phyloP scores from a whole-genome alignment of 2,797 vertebrate genomes.

The Enteromius paludinosus region DNA sequence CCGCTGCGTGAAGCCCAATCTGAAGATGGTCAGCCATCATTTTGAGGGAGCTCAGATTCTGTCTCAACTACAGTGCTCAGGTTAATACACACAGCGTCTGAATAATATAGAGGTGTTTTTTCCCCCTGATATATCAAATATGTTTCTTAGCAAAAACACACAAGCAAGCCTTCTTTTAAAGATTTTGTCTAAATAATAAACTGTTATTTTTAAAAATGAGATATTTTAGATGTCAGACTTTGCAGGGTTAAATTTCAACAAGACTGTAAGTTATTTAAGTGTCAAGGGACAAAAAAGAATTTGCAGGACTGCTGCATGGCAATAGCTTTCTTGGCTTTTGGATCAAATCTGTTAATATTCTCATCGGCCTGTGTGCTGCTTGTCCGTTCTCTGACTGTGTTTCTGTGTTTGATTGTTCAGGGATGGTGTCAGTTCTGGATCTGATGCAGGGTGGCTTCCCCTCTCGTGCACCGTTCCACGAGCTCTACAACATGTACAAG shows the following conservation, averaged over 20 bases:
- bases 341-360: not conserved
- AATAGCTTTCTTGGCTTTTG: not conserved
- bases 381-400: not conserved
- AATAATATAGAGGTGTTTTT: too few relatives aligned
- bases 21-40: slow-evolving; percentile 95
- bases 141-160: too few relatives aligned
- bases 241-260: not conserved
- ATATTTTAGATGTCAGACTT: not conserved
- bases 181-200: not conserved
- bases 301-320: not conserved
- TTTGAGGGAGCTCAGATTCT: slow-evolving; percentile 97
- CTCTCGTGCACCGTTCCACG: slow-evolving; percentile 94
- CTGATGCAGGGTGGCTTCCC: slow-evolving; percentile 99
- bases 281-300: not conserved
- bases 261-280: not conserved
- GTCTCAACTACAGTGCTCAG: slow-evolving; percentile 97
- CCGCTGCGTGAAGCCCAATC: slow-evolving; percentile 96
- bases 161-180: too few relatives aligned
- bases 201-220: not conserved
- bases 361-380: not conserved
- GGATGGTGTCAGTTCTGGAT: slow-evolving; percentile 97
- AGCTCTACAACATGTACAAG: slow-evolving; percentile 99
- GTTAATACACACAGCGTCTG: slow-evolving; percentile 68
- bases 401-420: slow-evolving; percentile 66
- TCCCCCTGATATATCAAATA: too few relatives aligned